Evolutionary conservation across 2,797 vertebrate genomes (phyloP).

Genomic region (Tangara arthus): DNA sequence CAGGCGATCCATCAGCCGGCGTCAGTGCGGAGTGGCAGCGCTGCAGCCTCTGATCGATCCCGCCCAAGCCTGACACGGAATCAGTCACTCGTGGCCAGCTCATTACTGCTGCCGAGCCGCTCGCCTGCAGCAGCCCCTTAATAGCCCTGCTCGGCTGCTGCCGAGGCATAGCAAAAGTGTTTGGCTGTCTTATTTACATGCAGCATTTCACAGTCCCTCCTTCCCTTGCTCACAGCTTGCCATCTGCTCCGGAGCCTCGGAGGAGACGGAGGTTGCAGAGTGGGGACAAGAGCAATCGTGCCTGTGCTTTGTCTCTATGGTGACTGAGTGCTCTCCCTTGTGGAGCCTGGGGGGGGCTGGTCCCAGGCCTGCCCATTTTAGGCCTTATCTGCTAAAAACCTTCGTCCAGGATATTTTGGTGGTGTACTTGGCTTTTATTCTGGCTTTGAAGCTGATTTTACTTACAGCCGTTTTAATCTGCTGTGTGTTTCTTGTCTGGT

Average conservation of each 20-base stretch:
- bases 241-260: neutral
- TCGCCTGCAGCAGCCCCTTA: conserved; percentile 45
- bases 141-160: conserved; percentile 15
- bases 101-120: conserved; percentile 46
- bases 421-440: neutral
- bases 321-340: neutral
- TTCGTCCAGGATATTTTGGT: neutral
- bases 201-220: conserved; percentile 27
- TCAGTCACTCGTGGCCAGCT: conserved; percentile 44
- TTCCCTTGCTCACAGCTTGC: conserved; percentile 13
- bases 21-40: neutral
- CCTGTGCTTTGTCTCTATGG: conserved; percentile 32
- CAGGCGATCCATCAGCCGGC: neutral
- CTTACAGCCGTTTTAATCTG: neutral
- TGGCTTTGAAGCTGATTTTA: neutral
- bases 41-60: conserved; percentile 9
- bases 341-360: neutral
- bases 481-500: neutral
- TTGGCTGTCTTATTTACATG: conserved; percentile 54
- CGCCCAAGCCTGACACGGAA: conserved; percentile 6
- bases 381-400: neutral
- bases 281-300: neutral
- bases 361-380: neutral
- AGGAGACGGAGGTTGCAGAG: neutral
- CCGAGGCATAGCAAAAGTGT: conserved; percentile 4